Percentiles rank a stretch among this genome's conserved stretches.
These are phyloP conservation scores for Odocoileus hemionus DNA, from an alignment of 2,113 vertebrate genomes.

Conservation along the genomic window DNA sequence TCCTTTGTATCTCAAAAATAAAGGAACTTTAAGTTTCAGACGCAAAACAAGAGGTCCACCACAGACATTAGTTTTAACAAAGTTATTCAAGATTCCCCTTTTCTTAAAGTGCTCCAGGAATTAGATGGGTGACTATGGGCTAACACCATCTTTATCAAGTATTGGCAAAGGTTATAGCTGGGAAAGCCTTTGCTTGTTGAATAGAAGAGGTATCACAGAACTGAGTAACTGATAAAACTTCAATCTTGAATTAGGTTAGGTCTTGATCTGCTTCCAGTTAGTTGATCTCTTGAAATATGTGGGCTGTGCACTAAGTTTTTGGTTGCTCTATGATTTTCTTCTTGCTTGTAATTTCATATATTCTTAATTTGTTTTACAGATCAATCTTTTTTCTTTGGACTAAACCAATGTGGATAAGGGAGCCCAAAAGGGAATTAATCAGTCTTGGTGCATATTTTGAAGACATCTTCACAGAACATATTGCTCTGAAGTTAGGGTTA, in stretches of 20 bases:
- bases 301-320: neutral
- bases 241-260: slow-evolving; percentile 13
- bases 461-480: slow-evolving; percentile 25
- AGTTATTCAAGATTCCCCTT: fast-evolving
- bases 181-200: neutral
- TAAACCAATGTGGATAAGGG: neutral
- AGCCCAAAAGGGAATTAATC: slow-evolving; percentile 21
- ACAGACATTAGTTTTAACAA: neutral
- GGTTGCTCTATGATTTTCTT: slow-evolving; percentile 23
- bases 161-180: slow-evolving; percentile 17
- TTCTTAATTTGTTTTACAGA: slow-evolving; percentile 6
- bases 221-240: neutral
- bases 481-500: slow-evolving; percentile 6
- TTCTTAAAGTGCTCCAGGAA: neutral
- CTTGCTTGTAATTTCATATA: neutral
- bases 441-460: slow-evolving; percentile 20
- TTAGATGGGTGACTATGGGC: neutral
- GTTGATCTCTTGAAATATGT: neutral
- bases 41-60: neutral
- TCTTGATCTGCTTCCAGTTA: neutral
- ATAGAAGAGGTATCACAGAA: neutral
- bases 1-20: slow-evolving; percentile 16
- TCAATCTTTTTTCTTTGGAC: slow-evolving; percentile 26
- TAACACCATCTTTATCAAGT: slow-evolving; percentile 26
- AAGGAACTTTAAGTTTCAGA: slow-evolving; percentile 18